These are phyloP conservation scores for Geodia barretti DNA, from an alignment of 37 sponge, comb jelly and placozoan species.

Conservation along the genomic window DNA sequence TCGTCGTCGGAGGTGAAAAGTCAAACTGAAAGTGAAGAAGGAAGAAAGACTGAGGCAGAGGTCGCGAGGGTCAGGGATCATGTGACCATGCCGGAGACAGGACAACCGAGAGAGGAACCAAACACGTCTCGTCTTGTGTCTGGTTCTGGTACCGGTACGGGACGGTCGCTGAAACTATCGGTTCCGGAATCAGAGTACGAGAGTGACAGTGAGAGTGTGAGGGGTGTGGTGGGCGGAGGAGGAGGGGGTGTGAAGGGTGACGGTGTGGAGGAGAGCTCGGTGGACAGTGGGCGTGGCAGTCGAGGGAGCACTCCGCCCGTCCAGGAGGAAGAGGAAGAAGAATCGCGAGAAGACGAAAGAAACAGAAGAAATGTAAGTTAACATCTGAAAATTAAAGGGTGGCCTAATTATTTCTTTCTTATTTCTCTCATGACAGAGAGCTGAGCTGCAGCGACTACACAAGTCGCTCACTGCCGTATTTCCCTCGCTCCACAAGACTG, in stretches of 20 bases:
- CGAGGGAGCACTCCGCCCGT: constrained; percentile 6
- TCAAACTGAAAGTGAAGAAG: not conserved
- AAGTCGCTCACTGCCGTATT: constrained; percentile 35
- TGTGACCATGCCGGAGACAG: not conserved
- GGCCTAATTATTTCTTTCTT: too few relatives aligned
- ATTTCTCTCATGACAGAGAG: too few relatives aligned
- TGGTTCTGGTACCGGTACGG: not conserved
- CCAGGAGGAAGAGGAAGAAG: constrained; percentile 20
- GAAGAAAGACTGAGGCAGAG: not conserved
- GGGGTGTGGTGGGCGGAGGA: not conserved
- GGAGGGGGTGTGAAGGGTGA: not conserved
- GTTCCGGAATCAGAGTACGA: constrained; percentile 10
- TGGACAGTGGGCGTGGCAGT: not conserved
- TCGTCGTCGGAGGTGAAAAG: not conserved
- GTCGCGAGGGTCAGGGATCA: not conserved
- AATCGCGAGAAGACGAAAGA: constrained; percentile 11
- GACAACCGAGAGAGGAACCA: not conserved
- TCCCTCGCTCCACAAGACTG: constrained; percentile 19
- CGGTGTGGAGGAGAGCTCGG: not conserved
- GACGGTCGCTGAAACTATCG: not conserved
- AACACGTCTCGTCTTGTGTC: not conserved
- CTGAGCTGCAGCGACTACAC: constrained; percentile 14
- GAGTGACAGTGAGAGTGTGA: constrained; percentile 32
- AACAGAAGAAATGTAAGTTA: not conserved
- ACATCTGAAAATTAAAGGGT: not conserved